Conservation (phyloP, 1,140 invertebrate species). For the Brachionus koreanus region DNA sequence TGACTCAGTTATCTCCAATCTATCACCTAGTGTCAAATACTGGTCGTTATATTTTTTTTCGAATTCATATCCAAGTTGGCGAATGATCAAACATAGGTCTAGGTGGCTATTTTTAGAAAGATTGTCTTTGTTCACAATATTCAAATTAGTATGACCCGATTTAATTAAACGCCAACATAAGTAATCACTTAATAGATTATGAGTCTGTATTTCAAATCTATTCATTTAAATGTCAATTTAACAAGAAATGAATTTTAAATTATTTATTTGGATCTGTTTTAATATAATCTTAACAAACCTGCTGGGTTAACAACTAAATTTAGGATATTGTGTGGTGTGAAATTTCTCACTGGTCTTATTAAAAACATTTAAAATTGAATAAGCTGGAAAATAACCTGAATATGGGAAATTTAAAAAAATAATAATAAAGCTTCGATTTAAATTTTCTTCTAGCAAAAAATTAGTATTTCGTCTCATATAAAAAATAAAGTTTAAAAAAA, state of each 20-base stretch:
- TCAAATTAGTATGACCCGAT: not conserved
- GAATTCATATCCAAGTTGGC: slow-evolving; percentile 9
- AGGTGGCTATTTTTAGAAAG: not conserved
- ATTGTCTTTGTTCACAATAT: not conserved
- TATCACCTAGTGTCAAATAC: not conserved
- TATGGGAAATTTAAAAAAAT: too few relatives aligned
- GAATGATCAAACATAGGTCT: not conserved
- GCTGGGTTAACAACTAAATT: not conserved
- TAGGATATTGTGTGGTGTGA: not conserved
- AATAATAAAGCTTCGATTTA: too few relatives aligned
- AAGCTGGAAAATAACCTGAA: too few relatives aligned
- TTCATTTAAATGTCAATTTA: not conserved
- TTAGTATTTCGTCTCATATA: too few relatives aligned
- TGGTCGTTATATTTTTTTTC: not conserved
- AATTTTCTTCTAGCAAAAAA: too few relatives aligned
- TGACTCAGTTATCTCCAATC: not conserved
- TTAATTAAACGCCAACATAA: not conserved
- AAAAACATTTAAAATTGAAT: too few relatives aligned
- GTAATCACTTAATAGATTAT: slow-evolving; percentile 3
- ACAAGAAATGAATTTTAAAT: not conserved
- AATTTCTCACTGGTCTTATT: too few relatives aligned
- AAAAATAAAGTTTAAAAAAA: too few relatives aligned
- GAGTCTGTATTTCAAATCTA: not conserved
- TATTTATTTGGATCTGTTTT: not conserved
- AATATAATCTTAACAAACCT: not conserved